These are phyloP conservation scores for Cathartes aura DNA, from an alignment of 2,113 vertebrate genomes.

Conservation along the genomic window DNA sequence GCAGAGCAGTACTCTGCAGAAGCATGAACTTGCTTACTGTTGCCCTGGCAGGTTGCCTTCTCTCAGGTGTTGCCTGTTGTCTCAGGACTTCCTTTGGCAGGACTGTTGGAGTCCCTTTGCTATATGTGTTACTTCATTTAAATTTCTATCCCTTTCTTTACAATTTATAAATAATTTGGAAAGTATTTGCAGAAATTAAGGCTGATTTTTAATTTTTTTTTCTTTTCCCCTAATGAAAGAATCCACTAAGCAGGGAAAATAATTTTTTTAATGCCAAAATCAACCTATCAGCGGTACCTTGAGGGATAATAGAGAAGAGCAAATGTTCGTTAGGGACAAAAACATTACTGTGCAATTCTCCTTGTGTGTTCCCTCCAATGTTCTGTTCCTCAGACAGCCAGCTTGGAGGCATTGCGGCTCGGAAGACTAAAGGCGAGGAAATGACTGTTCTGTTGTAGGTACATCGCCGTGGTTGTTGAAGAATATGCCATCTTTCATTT, in stretches of 20 bases:
- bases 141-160: background rate
- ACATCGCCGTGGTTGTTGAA: background rate
- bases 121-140: background rate
- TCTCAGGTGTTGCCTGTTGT: background rate
- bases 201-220: background rate
- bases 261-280: background rate
- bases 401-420: background rate
- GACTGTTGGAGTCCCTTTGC: background rate
- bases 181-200: background rate
- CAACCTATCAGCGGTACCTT: background rate
- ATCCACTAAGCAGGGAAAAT: background rate
- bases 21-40: background rate
- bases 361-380: background rate
- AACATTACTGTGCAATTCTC: background rate
- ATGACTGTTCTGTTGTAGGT: background rate
- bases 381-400: background rate
- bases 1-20: background rate
- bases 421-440: background rate
- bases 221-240: background rate
- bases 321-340: background rate
- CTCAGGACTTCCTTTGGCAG: background rate
- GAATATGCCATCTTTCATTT: background rate
- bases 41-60: background rate
- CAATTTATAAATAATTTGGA: background rate
- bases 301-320: background rate